These are phyloP conservation scores for Nomada fabriciana DNA, from an alignment of 2,888 invertebrate genomes.

Conservation along the genomic window DNA sequence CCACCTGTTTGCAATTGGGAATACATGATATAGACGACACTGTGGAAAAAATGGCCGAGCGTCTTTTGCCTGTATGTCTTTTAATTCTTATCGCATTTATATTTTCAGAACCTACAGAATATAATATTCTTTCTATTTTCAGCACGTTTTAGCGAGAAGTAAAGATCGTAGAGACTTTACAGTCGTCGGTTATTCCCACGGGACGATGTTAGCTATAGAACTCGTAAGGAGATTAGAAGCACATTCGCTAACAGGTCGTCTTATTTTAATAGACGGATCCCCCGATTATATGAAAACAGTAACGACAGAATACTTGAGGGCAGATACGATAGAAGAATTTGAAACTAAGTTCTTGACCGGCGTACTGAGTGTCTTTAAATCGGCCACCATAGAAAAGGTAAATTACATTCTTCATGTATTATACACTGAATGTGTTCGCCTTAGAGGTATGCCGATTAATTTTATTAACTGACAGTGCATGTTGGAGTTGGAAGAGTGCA, in stretches of 20 bases:
- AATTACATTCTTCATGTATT: background rate
- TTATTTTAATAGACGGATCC: constrained; percentile 93
- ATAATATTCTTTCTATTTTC: constrained; percentile 1
- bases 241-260: constrained; percentile 87
- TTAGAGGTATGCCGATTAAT: background rate
- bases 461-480: constrained; percentile 64
- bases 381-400: constrained; percentile 84
- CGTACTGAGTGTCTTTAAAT: constrained; percentile 85
- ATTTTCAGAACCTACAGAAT: background rate
- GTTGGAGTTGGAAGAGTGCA: constrained; percentile 85
- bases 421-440: background rate
- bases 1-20: constrained; percentile 75
- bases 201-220: constrained; percentile 91
- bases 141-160: constrained; percentile 87
- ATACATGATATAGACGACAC: background rate
- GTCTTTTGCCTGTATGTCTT: constrained; percentile 47
- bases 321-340: constrained; percentile 85
- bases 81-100: background rate
- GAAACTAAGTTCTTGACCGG: constrained; percentile 87
- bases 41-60: constrained; percentile 40
- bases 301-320: constrained; percentile 85
- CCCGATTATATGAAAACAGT: constrained; percentile 89
- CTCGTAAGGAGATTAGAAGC: constrained; percentile 90
- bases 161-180: constrained; percentile 85
- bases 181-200: constrained; percentile 95